phyloP scores from a whole-genome alignment of 2,113 vertebrate genomes.

The Anoura caudifer region DNA sequence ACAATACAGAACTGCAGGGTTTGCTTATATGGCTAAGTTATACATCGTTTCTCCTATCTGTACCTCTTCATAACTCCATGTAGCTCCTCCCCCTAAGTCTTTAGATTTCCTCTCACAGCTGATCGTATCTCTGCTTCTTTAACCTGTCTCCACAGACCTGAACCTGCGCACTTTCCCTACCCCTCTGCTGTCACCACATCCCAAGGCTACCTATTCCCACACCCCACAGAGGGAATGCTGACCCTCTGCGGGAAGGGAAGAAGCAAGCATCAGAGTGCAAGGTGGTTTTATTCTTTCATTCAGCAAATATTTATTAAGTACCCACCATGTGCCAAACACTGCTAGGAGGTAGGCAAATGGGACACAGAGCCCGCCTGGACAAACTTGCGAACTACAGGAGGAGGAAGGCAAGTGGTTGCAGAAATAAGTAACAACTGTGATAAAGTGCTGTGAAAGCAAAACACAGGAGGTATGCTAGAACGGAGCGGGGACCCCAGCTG shows the following conservation, averaged over 20 bases:
- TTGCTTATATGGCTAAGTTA: not conserved
- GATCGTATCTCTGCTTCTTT: not conserved
- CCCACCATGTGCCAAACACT: not conserved
- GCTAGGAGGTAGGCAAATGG: not conserved
- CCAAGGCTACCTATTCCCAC: not conserved
- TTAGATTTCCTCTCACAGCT: not conserved
- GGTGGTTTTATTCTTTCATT: not conserved
- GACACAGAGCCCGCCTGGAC: not conserved
- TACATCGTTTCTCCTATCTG: not conserved
- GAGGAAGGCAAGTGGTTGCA: not conserved
- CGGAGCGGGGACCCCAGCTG: not conserved
- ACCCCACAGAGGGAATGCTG: not conserved
- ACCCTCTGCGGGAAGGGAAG: not conserved
- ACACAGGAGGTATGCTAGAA: not conserved
- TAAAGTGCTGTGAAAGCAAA: not conserved
- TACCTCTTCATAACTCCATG: not conserved
- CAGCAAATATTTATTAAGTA: not conserved
- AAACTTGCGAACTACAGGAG: not conserved
- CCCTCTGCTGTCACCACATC: not conserved
- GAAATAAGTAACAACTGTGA: not conserved
- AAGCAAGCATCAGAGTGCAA: not conserved
- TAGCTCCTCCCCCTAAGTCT: not conserved
- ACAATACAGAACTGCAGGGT: not conserved
- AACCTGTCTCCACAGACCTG: not conserved
- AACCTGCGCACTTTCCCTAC: not conserved